Percentiles rank a stretch among this genome's conserved stretches.
These are phyloP conservation scores for Caenorhabditis sp. DNA, from an alignment of 2,888 invertebrate genomes.

Conservation along the genomic window DNA sequence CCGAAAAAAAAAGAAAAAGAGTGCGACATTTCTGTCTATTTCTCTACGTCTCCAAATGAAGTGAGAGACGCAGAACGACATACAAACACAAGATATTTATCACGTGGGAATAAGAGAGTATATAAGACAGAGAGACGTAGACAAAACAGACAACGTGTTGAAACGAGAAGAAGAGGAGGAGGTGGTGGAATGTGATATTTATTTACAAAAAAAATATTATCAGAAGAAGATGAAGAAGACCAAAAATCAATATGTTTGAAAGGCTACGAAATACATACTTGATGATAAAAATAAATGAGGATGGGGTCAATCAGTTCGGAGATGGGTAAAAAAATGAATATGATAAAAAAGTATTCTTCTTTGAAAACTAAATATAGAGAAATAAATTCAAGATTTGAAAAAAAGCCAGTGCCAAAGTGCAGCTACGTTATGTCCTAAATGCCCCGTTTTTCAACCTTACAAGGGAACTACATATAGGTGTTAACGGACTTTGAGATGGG, in stretches of 20 bases:
- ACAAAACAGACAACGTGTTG: not conserved
- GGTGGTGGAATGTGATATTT: not conserved
- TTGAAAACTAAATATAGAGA: too few relatives aligned
- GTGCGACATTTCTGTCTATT: not conserved
- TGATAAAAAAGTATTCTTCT: too few relatives aligned
- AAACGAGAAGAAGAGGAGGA: not conserved
- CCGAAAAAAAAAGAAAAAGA: not conserved
- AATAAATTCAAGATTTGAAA: too few relatives aligned
- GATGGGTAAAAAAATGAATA: too few relatives aligned
- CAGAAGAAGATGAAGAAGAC: not conserved
- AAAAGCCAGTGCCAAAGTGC: too few relatives aligned
- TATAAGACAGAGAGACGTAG: not conserved
- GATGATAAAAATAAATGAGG: too few relatives aligned
- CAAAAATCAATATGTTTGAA: not conserved
- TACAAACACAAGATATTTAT: not conserved
- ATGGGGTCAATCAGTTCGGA: too few relatives aligned
- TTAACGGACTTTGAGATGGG: too few relatives aligned
- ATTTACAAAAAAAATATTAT: conserved; percentile 1
- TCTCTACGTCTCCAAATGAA: not conserved
- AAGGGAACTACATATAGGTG: too few relatives aligned
- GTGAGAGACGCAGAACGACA: not conserved
- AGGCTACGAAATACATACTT: not conserved
- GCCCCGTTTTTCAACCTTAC: too few relatives aligned
- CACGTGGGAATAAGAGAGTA: not conserved
- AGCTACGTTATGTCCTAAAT: too few relatives aligned